Percentiles rank a stretch among this genome's conserved stretches.
phyloP scores from a whole-genome alignment of 2,113 vertebrate species.

The Alexandromys fortis region DNA sequence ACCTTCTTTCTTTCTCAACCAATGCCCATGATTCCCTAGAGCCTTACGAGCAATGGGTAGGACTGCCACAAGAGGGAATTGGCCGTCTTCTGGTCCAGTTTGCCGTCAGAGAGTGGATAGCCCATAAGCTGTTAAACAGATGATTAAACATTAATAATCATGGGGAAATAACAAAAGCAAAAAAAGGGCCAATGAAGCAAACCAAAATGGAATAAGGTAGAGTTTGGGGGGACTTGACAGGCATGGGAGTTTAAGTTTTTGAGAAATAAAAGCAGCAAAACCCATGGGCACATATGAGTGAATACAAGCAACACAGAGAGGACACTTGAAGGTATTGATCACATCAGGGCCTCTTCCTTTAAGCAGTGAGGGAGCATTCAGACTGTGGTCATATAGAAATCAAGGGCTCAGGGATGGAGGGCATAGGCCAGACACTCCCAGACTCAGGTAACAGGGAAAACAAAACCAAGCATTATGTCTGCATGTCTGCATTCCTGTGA shows the following conservation, averaged over 20 bases:
- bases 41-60: conserved; percentile 39
- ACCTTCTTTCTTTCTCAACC: neutral
- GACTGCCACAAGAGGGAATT: conserved; percentile 4
- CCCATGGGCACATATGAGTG: neutral
- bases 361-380: neutral
- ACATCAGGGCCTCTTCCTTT: neutral
- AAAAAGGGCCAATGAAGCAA: neutral
- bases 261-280: neutral
- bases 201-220: neutral
- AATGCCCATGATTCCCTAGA: neutral
- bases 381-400: neutral
- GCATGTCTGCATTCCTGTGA: neutral
- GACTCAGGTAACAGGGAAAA: neutral
- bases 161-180: neutral
- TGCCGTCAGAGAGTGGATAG: conserved; percentile 45
- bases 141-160: neutral
- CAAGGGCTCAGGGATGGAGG: neutral
- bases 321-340: neutral
- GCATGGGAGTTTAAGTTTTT: neutral
- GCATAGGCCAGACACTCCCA: accelerated
- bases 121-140: conserved; percentile 51
- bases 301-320: neutral
- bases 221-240: neutral
- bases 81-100: conserved; percentile 58
- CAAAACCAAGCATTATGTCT: neutral